Evolutionary conservation across 2,113 vertebrate species (phyloP), one percentile per base, ranked within the genome.

Genomic region (Oenanthe oenanthe): DNA sequence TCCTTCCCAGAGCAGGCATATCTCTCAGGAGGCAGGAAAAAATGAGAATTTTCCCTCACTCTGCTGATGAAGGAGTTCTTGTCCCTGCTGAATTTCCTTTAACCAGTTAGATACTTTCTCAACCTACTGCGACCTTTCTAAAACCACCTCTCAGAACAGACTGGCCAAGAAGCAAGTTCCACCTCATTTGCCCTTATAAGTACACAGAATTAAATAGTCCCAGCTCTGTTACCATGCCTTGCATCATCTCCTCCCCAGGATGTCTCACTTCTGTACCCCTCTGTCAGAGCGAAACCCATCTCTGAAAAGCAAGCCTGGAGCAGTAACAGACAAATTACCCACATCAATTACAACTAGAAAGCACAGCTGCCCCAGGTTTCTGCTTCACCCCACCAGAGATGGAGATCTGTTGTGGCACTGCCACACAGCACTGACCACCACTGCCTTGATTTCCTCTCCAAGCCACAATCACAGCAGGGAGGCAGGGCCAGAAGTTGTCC

Each of bases 181-280:
- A 89, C 48, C 43, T 90, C 43, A 77, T 94, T 88, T 96, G 85
- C 72, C 93, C 79, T 77, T 95, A 47, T 88, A 92, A 96, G 85
- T 90, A 93, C 78, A 83, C 6, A 73, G 29, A 13, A 25, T 60
- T 47, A 62, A 90, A 66, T 70, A 74, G 89, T 60, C 77, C 31
- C 42, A 61, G 62, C 62, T 16, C 78, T 50, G 66, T 82, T 76
- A 62, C 92, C 80, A 31, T 43, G 73, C 51, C 71, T 94, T 72
- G 51, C 43, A 68, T 57, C 77, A 88, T 47, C 67, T 95, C 51
- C 78, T 90, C 72, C 81, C 56, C 88, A 63, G n/a, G 22, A 88
- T 24, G 13, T 62, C 60, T 77, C 45, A 63, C 60, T 86, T 85
- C 78, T 70, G 67, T 18, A 95, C 76, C 58, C 28, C 63, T 67